Evolutionary conservation across 2,888 invertebrate genomes (phyloP), one percentile per base, ranked within the genome.

Genomic region (Ferrisia virgata): DNA sequence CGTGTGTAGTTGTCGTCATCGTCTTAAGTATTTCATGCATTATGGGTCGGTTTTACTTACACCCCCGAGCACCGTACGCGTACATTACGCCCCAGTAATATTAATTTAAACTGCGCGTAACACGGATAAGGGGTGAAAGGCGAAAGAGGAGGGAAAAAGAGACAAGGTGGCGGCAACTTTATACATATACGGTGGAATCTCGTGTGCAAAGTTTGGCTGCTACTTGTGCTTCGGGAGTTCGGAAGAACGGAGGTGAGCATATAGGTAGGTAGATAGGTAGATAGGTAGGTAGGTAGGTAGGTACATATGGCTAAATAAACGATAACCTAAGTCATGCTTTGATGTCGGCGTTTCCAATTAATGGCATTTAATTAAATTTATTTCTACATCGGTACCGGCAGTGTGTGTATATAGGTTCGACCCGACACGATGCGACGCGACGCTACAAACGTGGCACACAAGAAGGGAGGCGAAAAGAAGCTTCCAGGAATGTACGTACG

Each of bases 361-460:
- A 72, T 33, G 72, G n/a, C 72, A 33, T 72, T 72, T 72, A 72
- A 72, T 72, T 72, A 36, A 72, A 72, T 72, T 72, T 72, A 72
- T 72, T 72, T 72, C 72, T 72, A 72, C 72, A 33, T 72, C 72
- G 33, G 72, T 18, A 28, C 58, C 28, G 11, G 40, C 47, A n/a
- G 47, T 6, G 18, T 18, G 18, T 47, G 18, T 18, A 47, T 47
- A 3, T 36, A 5, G 47, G 43, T 47, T 18, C 47, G 8, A 11
- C 40, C 13, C 40, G 40, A 11, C 40, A 11, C 43, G 13, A 43
- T 15, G 43, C 43, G 43, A 43, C 43, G 43, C 43, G 43, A 43
- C 13, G 43, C 15, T 15, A 43, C 43, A 43, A 9, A 43, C n/a
- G n/a, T n/a, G n/a, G n/a, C n/a, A n/a, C n/a, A n/a, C n/a, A n/a